A percentile compares a stretch with the other conserved stretches of the same genome.
phyloP scores from a whole-genome alignment of 2,113 vertebrate species.

The Nycticryphes semicollaris region DNA sequence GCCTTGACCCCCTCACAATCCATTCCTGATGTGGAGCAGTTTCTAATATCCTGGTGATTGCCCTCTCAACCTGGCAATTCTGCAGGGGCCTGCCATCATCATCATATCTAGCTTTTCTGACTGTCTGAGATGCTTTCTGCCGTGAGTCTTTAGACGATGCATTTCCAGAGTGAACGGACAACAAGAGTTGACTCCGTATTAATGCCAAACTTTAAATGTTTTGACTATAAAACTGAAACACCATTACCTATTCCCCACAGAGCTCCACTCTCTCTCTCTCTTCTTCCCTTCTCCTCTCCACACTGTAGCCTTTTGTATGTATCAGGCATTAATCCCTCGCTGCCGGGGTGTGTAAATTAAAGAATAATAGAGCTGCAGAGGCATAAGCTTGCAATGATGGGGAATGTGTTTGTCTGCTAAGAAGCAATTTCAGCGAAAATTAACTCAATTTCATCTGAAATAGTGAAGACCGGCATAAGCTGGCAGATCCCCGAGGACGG shows the following conservation, averaged over 20 bases:
- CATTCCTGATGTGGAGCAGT: background rate
- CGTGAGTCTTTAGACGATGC: background rate
- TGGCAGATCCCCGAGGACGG: constrained; percentile 78
- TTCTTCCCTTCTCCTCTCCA: constrained; percentile 16
- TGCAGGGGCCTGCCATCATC: background rate
- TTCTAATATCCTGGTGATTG: background rate
- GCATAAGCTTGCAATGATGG: constrained; percentile 77
- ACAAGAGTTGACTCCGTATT: constrained; percentile 3
- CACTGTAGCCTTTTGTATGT: constrained; percentile 61
- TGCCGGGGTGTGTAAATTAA: constrained; percentile 77
- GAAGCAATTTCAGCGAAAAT: constrained; percentile 86
- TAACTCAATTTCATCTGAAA: constrained; percentile 84
- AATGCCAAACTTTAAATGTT: constrained; percentile 61
- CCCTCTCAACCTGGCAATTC: background rate
- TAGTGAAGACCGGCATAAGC: constrained; percentile 79
- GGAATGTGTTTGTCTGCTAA: constrained; percentile 84
- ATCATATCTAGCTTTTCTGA: background rate
- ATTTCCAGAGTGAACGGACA: constrained; percentile 44
- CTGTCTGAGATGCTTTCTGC: background rate
- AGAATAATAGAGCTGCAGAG: constrained; percentile 80
- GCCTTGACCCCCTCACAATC: background rate
- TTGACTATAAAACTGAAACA: constrained; percentile 57
- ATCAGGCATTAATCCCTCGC: constrained; percentile 67
- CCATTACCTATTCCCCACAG: constrained; percentile 62
- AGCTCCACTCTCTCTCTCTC: constrained; percentile 10